A percentile compares a stretch with the other conserved stretches of the same genome.
phyloP scores from a whole-genome alignment of 2,888 invertebrate genomes.

The Coelopa pilipes region DNA sequence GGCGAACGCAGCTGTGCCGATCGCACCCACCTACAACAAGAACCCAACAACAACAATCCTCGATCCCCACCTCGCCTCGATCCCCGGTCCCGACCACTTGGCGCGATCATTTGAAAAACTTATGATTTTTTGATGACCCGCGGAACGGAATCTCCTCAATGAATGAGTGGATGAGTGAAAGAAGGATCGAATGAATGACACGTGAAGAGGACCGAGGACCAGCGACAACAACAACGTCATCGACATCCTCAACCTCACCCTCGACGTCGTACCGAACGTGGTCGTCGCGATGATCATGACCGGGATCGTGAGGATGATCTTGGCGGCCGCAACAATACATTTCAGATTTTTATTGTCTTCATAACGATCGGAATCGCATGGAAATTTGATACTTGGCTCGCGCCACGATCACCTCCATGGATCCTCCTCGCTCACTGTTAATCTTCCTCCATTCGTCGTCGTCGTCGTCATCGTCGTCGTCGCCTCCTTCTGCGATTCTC shows the following conservation, averaged over 20 bases:
- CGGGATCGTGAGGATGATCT: background rate
- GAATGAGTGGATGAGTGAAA: background rate
- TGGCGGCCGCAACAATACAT: conserved; percentile 32
- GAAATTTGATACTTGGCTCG: conserved; percentile 35
- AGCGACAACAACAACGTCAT: background rate
- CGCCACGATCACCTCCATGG: background rate
- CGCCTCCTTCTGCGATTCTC: too few species aligned
- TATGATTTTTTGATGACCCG: conserved; percentile 2
- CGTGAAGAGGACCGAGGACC: background rate
- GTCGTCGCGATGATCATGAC: background rate
- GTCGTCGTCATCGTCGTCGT: too few species aligned
- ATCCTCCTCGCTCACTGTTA: too few species aligned
- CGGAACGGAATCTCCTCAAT: background rate
- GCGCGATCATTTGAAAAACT: conserved; percentile 10
- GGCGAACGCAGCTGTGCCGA: background rate
- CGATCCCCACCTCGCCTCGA: background rate
- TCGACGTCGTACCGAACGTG: background rate
- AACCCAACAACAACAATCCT: too few species aligned
- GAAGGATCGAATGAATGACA: background rate
- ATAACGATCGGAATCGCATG: conserved; percentile 27
- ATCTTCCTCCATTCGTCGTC: too few species aligned
- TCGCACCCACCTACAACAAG: conserved; percentile 9
- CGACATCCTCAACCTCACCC: conserved; percentile 1
- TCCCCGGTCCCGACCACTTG: background rate
- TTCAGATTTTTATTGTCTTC: conserved; percentile 34